Conservation (phyloP, 2,888 invertebrate species). For the Acanthoscelides obtectus region DNA sequence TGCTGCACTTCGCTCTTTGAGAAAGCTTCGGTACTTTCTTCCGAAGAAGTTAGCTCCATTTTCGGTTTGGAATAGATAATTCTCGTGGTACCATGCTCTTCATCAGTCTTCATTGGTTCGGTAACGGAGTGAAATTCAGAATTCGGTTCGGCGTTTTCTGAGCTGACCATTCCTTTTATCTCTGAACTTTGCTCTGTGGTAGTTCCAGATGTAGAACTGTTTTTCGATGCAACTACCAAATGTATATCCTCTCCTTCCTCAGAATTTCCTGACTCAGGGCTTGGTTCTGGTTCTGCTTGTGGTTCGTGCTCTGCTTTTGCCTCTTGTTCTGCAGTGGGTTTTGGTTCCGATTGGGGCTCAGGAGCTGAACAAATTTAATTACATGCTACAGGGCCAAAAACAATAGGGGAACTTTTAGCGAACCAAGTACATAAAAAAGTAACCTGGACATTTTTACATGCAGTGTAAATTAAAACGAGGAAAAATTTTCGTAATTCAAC, state of each 20-base stretch:
- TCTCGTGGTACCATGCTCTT: not conserved
- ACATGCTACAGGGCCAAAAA: too few species aligned
- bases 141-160: not conserved
- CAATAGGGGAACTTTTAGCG: too few species aligned
- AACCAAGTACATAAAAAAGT: too few species aligned
- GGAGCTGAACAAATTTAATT: constrained; percentile 31
- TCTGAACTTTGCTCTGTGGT: not conserved
- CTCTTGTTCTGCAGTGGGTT: constrained; percentile 31
- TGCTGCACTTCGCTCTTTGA: not conserved
- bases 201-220: not conserved
- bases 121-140: not conserved
- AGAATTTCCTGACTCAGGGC: constrained; percentile 26
- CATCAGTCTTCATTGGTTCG: not conserved
- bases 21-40: not conserved
- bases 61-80: not conserved
- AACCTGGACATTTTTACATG: too few species aligned
- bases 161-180: not conserved
- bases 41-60: not conserved
- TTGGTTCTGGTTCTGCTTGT: constrained; percentile 20
- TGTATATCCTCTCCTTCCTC: not conserved
- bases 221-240: not conserved
- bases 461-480: too few species aligned
- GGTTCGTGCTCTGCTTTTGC: constrained; percentile 45
- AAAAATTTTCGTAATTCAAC: too few species aligned
- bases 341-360: constrained; percentile 33